Evolutionary conservation across 2,888 invertebrate genomes (phyloP), one percentile per base, ranked within the genome.

Genomic region (Boloria selene): DNA sequence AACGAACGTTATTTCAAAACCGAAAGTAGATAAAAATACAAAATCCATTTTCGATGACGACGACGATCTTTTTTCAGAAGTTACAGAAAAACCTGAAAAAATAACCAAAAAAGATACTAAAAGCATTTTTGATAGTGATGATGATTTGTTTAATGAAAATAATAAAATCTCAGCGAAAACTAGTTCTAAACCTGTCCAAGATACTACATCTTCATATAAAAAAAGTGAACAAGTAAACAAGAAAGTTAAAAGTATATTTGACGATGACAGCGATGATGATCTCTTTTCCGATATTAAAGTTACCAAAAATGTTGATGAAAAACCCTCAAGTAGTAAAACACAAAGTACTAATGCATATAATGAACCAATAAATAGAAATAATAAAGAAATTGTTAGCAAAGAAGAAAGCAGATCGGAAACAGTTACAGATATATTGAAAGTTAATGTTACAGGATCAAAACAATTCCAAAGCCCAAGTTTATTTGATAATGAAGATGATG

Each of bases 41-140:
- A 85, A 84, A 64, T 83, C 87, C 4, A 75, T 90, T 26, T 90
- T 90, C 59, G 86, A 86, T 72, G 88, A 87, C 71, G 87, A 87
- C 53, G 86, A 88, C 64, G 86, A 87, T 67, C 72, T 90, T 22
- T 90, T 90, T 71, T 77, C 84, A 44, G 85, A 87, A 65, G 73
- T 89, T 70, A 74, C 74, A 6, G 67, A 75, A 1, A 69, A 70
- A 51, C 61, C 54, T 16, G 74, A 73, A 55, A 60, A 69, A 42
- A 38, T 26, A 47, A 70, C 44, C 50, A 63, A 67, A 42, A 72
- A 70, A 13, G 26, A 64, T 58, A 74, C 72, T 70, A 72, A 72
- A 66, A 79, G 75, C 68, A 74, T 87, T 59, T 86, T 88, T 70
- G 84, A 84, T 66, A 84, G 84, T 26, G 76, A 78, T 17, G 75